A percentile compares a stretch with the other conserved stretches of the same genome.
Conservation (phyloP, 2,888 invertebrate species). For the Brachyopa scutellaris region DNA sequence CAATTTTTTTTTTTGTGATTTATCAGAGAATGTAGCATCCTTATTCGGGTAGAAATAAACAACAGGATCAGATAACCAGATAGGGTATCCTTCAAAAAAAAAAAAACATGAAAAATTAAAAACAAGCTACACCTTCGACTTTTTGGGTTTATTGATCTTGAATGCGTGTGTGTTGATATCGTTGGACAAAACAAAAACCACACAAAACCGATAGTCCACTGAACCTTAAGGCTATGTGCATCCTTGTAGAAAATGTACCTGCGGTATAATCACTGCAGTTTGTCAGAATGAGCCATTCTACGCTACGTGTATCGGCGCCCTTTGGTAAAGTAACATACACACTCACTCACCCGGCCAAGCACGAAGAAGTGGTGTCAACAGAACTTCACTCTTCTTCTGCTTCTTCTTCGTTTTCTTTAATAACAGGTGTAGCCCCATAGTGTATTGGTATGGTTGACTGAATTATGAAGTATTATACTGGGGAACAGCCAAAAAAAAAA, state of each 20-base stretch:
- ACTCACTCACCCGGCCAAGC: conserved; percentile 19
- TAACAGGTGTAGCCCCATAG: conserved; percentile 32
- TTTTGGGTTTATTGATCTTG: conserved; percentile 29
- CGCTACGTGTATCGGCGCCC: conserved; percentile 19
- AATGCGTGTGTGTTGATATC: neutral
- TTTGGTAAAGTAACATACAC: neutral
- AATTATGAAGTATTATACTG: conserved; percentile 34
- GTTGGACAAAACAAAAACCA: neutral
- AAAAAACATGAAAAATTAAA: too few species aligned
- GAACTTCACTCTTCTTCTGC: conserved; percentile 5
- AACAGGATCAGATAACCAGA: conserved; percentile 15
- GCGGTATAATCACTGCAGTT: conserved; percentile 15
- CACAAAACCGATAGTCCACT: conserved; percentile 15
- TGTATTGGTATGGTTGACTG: conserved; percentile 43
- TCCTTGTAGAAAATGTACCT: conserved; percentile 53
- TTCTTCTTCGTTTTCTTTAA: conserved; percentile 6
- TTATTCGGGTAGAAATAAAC: neutral
- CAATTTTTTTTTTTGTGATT: neutral
- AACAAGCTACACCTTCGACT: neutral
- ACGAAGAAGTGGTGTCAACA: conserved; percentile 41
- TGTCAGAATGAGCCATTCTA: neutral
- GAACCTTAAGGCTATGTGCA: conserved; percentile 29
- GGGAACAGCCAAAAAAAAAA: conserved; percentile 1
- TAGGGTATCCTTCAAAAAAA: neutral
- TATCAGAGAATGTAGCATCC: neutral